phyloP scores from a whole-genome alignment of 2,113 vertebrate genomes.

The Chiloscyllium plagiosum region DNA sequence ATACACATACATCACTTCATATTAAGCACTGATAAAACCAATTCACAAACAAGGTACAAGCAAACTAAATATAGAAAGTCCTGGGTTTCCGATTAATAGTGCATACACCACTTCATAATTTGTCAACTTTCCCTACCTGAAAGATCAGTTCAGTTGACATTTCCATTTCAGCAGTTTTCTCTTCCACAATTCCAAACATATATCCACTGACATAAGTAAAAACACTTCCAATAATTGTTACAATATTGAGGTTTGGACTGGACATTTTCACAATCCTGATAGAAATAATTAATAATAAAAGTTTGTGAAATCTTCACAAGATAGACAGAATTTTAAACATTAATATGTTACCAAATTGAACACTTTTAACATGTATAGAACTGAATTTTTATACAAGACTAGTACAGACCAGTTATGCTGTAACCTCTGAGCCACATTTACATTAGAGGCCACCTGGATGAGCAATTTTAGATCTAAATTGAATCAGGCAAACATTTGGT shows the following conservation, averaged over 20 bases:
- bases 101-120: not conserved
- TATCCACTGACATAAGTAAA: conserved; percentile 82
- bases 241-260: conserved; percentile 90
- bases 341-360: not conserved
- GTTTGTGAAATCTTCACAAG: not conserved
- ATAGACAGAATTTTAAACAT: not conserved
- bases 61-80: not conserved
- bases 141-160: conserved; percentile 60
- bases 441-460: not conserved
- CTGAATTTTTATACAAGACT: not conserved
- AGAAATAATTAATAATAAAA: not conserved
- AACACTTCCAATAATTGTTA: conserved; percentile 82
- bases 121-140: conserved; percentile 56
- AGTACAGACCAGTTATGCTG: not conserved
- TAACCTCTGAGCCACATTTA: not conserved
- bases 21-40: not conserved
- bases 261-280: conserved; percentile 97
- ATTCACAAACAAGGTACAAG: not conserved
- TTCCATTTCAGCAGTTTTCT: conserved; percentile 44
- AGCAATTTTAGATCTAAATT: not conserved
- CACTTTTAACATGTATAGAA: not conserved
- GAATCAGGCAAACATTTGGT: too few species aligned
- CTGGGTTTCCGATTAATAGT: not conserved
- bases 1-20: not conserved
- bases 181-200: conserved; percentile 73